phyloP scores from a whole-genome alignment of 2,797 vertebrate species.

The Peromyscus eremicus region DNA sequence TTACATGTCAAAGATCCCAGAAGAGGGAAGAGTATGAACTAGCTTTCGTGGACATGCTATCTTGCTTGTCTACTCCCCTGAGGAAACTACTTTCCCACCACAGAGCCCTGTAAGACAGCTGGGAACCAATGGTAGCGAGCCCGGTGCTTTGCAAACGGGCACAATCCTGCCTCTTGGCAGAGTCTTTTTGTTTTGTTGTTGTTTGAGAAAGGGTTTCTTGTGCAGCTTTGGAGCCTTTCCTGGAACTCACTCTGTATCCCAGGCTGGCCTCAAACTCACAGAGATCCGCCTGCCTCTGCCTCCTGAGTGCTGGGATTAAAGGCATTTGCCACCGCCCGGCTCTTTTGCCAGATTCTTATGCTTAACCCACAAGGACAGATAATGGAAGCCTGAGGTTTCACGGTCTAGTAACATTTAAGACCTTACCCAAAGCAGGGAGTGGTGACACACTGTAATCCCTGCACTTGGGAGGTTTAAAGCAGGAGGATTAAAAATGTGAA shows the following conservation, averaged over 20 bases:
- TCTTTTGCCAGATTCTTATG: background rate
- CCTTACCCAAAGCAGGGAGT: background rate
- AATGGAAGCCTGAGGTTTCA: background rate
- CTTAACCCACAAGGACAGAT: background rate
- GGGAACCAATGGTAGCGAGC: background rate
- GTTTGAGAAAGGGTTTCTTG: too few relatives aligned
- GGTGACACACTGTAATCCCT: background rate
- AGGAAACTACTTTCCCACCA: background rate
- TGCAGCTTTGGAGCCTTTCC: too few relatives aligned
- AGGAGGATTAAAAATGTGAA: background rate
- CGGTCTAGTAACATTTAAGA: background rate
- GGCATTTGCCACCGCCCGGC: too few relatives aligned
- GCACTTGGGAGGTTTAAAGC: background rate
- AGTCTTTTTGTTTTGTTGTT: background rate
- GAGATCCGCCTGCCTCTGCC: too few relatives aligned
- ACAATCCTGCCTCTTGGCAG: background rate
- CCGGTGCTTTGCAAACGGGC: background rate
- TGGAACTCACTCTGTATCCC: too few relatives aligned
- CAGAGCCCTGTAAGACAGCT: background rate
- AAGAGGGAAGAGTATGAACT: background rate
- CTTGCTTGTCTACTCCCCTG: background rate
- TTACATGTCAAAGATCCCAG: background rate
- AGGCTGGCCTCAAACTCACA: too few relatives aligned
- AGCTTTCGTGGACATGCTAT: background rate
- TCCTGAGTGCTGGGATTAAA: too few relatives aligned